Percentiles rank a stretch among this genome's conserved stretches.
These are phyloP conservation scores for Drosophila meridionalis DNA, from an alignment of 2,888 invertebrate genomes.

Conservation along the genomic window DNA sequence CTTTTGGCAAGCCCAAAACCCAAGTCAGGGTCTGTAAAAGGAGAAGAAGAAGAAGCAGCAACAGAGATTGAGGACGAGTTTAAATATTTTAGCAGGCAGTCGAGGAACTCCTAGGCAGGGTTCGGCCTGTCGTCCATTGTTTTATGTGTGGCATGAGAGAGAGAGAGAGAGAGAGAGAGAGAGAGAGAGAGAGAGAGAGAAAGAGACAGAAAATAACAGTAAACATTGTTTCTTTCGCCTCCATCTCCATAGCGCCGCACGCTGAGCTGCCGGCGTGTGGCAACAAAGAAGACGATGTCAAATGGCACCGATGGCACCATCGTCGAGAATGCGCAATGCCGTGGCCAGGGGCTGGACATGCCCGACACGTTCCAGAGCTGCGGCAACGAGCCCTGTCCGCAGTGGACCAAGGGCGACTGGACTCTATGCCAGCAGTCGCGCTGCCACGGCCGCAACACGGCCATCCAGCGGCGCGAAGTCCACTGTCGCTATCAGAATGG, in stretches of 20 bases:
- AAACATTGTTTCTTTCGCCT: slow-evolving; percentile 37
- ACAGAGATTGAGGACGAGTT: slow-evolving; percentile 43
- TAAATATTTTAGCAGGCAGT: slow-evolving; percentile 70
- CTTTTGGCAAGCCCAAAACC: not conserved
- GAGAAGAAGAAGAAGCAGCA: slow-evolving; percentile 5
- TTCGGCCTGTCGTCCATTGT: slow-evolving; percentile 29
- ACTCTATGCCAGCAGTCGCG: slow-evolving; percentile 89
- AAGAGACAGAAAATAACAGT: slow-evolving; percentile 19
- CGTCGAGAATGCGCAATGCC: slow-evolving; percentile 89
- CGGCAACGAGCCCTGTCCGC: slow-evolving; percentile 89
- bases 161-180: slow-evolving; percentile 3
- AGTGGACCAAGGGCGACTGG: slow-evolving; percentile 91
- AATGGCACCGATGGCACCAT: slow-evolving; percentile 19
- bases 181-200: not conserved
- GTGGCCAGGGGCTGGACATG: slow-evolving; percentile 89
- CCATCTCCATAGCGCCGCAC: slow-evolving; percentile 75
- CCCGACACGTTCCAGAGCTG: slow-evolving; percentile 89
- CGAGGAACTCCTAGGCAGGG: slow-evolving; percentile 2
- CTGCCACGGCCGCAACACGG: slow-evolving; percentile 91
- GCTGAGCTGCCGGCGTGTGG: slow-evolving; percentile 76
- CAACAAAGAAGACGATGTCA: slow-evolving; percentile 40
- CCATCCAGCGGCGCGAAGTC: slow-evolving; percentile 90
- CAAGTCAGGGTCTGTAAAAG: slow-evolving; percentile 32
- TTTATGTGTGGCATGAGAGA: slow-evolving; percentile 40
- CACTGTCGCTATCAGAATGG: slow-evolving; percentile 86